These are phyloP conservation scores for Thecocarcelia acutangulata DNA, from an alignment of 2,888 invertebrate genomes.

Conservation along the genomic window DNA sequence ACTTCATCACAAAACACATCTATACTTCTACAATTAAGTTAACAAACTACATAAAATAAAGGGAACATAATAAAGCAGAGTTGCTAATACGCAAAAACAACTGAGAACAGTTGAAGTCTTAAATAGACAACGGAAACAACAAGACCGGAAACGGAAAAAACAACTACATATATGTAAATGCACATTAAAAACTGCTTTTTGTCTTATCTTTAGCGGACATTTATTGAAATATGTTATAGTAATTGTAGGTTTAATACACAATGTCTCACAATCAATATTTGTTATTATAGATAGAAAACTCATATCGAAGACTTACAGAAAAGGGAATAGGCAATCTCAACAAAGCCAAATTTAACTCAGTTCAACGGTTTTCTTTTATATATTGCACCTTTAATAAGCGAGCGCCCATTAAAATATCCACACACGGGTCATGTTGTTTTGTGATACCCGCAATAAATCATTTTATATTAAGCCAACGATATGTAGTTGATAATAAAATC, in stretches of 20 bases:
- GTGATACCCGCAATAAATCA: too few species aligned
- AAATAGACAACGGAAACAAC: neutral
- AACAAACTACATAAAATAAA: slow-evolving; percentile 5
- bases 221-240: slow-evolving; percentile 24
- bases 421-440: too few species aligned
- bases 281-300: too few species aligned
- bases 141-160: slow-evolving; percentile 1
- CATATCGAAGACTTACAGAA: too few species aligned
- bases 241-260: slow-evolving; percentile 4
- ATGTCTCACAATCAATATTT: slow-evolving; percentile 34
- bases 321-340: too few species aligned
- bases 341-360: too few species aligned
- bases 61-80: slow-evolving; percentile 1
- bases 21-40: neutral
- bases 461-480: too few species aligned
- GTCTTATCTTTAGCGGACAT: slow-evolving; percentile 18
- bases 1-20: neutral
- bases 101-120: neutral
- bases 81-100: neutral
- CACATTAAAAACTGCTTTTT: neutral
- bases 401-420: too few species aligned
- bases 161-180: neutral
- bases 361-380: too few species aligned
- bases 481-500: too few species aligned
- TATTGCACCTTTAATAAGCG: too few species aligned